Percentiles rank a stretch among this genome's conserved stretches.
Evolutionary conservation across 2,113 vertebrate genomes (phyloP).

Genomic region (Myotis lucifugus): DNA sequence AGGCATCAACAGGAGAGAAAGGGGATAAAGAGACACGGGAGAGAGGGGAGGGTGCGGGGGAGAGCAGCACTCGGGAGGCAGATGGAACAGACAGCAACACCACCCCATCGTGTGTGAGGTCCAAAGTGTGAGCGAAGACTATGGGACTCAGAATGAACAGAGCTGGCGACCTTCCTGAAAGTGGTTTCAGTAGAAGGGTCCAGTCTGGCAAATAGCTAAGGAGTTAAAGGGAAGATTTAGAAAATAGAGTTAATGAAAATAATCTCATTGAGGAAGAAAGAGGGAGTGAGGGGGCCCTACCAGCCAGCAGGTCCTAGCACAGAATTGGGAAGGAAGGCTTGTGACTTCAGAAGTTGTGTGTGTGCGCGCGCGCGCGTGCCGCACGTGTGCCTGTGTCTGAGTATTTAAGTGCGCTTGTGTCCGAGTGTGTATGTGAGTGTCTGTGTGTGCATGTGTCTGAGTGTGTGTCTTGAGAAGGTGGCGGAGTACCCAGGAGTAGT

Average conservation of each 20-base stretch:
- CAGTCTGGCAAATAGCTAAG: neutral
- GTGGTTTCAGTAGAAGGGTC: neutral
- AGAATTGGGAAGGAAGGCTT: neutral
- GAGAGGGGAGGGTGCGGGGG: accelerated
- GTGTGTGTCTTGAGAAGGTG: neutral
- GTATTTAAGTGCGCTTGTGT: no score
- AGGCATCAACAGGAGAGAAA: neutral
- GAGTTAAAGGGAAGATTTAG: neutral
- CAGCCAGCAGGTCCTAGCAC: neutral
- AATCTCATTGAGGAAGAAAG: neutral
- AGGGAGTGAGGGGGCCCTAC: neutral
- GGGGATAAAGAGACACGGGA: neutral
- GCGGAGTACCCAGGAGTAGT: neutral
- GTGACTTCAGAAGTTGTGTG: neutral
- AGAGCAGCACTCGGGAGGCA: accelerated
- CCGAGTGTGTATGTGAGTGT: neutral
- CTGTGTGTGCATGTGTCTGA: neutral
- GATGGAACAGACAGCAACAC: accelerated
- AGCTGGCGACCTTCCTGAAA: neutral
- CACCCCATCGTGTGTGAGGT: accelerated
- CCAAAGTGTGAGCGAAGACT: accelerated
- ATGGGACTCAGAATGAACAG: accelerated
- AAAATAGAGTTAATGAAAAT: neutral
- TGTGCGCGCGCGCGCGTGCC: no score
- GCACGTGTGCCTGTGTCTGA: no score